A percentile compares a stretch with the other conserved stretches of the same genome.
These are phyloP conservation scores for Polypedilum vanderplanki DNA, from an alignment of 1,140 invertebrate genomes.

Conservation along the genomic window DNA sequence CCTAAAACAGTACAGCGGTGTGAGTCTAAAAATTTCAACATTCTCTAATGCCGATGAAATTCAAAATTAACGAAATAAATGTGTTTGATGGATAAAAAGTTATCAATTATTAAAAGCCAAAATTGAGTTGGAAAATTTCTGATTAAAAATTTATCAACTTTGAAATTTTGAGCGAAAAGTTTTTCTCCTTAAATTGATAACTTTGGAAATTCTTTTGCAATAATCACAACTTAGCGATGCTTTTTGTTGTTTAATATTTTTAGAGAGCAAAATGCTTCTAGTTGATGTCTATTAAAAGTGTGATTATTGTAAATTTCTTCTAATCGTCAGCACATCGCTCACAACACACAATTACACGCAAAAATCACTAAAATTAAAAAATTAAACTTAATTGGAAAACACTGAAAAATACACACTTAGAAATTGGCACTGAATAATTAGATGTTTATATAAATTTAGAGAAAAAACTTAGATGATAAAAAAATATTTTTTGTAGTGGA, in stretches of 20 bases:
- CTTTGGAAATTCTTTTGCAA: too few relatives aligned
- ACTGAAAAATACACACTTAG: background rate
- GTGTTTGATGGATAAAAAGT: too few relatives aligned
- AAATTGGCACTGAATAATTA: slow-evolving; percentile 7
- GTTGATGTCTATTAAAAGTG: too few relatives aligned
- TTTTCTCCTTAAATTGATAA: background rate
- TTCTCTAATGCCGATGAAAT: too few relatives aligned
- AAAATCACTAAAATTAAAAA: background rate
- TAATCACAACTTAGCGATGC: too few relatives aligned
- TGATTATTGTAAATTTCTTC: too few relatives aligned
- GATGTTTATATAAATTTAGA: background rate
- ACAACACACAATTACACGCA: background rate
- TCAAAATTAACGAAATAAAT: too few relatives aligned
- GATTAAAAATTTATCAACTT: slow-evolving; percentile 21
- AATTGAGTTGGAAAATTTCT: slow-evolving; percentile 30
- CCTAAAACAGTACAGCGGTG: slow-evolving; percentile 8
- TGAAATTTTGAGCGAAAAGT: slow-evolving; percentile 1
- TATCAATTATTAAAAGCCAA: background rate
- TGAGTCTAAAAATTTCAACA: slow-evolving; percentile 29
- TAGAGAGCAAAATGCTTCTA: too few relatives aligned
- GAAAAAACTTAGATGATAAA: background rate
- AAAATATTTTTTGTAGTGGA: background rate
- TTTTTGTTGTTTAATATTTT: too few relatives aligned
- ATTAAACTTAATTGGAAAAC: too few relatives aligned
- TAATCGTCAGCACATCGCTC: too few relatives aligned